These are phyloP conservation scores for Pseudochirops corinnae DNA, from an alignment of 2,797 vertebrate genomes.

Conservation along the genomic window DNA sequence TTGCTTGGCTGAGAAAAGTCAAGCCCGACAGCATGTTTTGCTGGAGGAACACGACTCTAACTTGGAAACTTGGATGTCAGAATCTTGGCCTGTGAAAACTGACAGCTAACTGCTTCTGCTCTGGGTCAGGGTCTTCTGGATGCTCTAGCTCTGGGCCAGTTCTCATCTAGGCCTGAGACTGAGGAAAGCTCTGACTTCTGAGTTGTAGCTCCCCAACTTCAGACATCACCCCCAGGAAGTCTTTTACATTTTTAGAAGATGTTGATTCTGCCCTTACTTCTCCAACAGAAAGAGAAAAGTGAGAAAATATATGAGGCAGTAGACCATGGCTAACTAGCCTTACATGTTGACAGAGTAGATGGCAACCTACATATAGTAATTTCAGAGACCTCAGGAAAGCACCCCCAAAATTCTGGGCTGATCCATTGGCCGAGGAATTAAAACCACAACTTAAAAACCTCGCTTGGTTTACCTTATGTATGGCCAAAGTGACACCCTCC, in stretches of 20 bases:
- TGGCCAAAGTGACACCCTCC: neutral
- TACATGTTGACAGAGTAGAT: neutral
- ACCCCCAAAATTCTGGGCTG: neutral
- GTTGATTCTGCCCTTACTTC: neutral
- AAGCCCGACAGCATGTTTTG: conserved; percentile 17
- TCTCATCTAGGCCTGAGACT: neutral
- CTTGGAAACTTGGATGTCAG: neutral
- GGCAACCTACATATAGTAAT: neutral
- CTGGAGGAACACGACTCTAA: conserved; percentile 33
- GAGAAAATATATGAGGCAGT: neutral
- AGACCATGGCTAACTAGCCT: neutral
- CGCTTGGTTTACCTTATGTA: neutral
- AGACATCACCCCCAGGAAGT: neutral
- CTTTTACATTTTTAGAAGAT: neutral
- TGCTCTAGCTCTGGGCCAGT: neutral
- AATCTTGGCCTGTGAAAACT: conserved; percentile 26
- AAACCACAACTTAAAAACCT: neutral
- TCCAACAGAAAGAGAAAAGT: neutral
- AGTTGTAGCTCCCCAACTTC: neutral
- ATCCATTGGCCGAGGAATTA: neutral
- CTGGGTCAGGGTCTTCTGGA: neutral
- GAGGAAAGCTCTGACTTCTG: neutral
- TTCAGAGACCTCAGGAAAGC: neutral
- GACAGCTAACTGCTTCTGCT: neutral
- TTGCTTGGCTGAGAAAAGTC: conserved; percentile 55